Evolutionary conservation across 2,888 invertebrate species (phyloP).

Genomic region (Lamellibrachia satsuma): DNA sequence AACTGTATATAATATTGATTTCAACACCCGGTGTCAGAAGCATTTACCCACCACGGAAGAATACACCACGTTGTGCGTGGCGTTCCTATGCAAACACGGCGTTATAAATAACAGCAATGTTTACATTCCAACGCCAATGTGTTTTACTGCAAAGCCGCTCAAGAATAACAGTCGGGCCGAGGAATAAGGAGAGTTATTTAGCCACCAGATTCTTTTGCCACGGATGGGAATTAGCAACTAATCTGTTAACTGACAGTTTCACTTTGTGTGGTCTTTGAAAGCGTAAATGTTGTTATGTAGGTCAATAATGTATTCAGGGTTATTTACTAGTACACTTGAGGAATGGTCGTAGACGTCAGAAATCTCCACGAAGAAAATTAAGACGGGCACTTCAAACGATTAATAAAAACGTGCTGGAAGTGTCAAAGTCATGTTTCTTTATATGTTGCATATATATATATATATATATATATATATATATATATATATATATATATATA

Average conservation of each 20-base stretch:
- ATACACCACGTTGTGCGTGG: too few relatives aligned
- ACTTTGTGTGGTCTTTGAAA: neutral
- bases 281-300: neutral
- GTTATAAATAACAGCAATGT: neutral
- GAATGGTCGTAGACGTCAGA: neutral
- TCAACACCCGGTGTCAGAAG: neutral
- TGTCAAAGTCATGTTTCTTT: neutral
- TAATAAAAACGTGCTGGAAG: neutral
- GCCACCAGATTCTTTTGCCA: neutral
- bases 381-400: neutral
- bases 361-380: neutral
- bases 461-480: too few relatives aligned
- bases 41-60: neutral
- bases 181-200: neutral
- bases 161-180: neutral
- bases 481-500: too few relatives aligned
- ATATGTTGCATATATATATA: neutral
- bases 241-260: neutral
- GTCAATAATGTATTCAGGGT: neutral
- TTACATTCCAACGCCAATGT: neutral
- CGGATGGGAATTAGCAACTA: neutral
- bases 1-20: too few relatives aligned
- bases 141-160: neutral
- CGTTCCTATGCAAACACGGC: neutral
- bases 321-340: neutral